phyloP scores from a whole-genome alignment of 2,113 vertebrate species.

The Myrmecobius fasciatus region DNA sequence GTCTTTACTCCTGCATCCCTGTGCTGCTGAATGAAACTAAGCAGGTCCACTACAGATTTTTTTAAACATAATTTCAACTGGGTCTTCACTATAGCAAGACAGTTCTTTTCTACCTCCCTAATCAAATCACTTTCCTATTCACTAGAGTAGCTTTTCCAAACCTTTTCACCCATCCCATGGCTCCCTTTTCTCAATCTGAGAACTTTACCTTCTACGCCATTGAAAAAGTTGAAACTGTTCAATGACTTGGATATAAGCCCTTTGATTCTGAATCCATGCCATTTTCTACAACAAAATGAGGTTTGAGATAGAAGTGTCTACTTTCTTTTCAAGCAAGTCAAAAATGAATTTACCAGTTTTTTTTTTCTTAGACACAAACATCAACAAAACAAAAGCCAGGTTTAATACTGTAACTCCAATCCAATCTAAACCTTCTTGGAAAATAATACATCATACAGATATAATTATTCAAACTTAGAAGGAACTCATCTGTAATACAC shows the following conservation, averaged over 20 bases:
- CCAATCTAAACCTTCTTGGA: neutral
- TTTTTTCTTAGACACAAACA: conserved; percentile 12
- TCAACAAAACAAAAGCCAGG: conserved; percentile 3
- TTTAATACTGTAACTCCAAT: conserved; percentile 10
- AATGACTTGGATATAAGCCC: neutral
- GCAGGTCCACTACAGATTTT: too few species aligned
- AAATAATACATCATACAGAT: neutral
- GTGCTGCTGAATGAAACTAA: too few species aligned
- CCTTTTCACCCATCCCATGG: neutral
- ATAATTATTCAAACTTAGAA: conserved; percentile 22
- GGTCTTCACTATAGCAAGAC: too few species aligned
- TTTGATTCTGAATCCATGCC: neutral
- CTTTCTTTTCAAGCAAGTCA: neutral
- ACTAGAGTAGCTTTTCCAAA: neutral
- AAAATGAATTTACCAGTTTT: conserved; percentile 49
- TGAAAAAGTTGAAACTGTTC: neutral
- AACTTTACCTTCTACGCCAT: neutral
- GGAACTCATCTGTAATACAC: neutral
- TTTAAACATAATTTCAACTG: too few species aligned
- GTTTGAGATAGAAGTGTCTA: neutral
- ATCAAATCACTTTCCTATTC: fast-evolving
- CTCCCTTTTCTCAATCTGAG: neutral
- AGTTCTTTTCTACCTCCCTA: too few species aligned
- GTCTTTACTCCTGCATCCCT: neutral
- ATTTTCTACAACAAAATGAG: neutral